Base-by-base conservation (phyloP, 35 echinoderm and acorn worm genomes). In the Anneissia japonica region DNA sequence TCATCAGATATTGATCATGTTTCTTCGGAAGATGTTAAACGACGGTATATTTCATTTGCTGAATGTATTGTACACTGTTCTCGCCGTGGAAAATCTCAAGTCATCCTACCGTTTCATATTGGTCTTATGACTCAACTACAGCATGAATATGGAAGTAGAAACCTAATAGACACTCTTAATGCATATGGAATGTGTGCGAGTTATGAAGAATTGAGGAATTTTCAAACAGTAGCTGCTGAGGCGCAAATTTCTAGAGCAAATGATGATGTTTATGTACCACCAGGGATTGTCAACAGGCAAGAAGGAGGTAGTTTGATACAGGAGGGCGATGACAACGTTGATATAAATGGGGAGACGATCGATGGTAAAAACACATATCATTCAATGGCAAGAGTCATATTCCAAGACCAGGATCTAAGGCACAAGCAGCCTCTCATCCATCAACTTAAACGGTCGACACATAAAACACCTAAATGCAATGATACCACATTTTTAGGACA, bases 331-430 rank as follows among this genome's bases (percentile, higher is more conserved):
- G 40, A 45, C 16, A 45, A 45, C 16, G 5, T 45, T 16, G 16
- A 45, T 7, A 45, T 45, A 45, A 45, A 45, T 84, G 82, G 34
- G 64, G 82, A 84, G 32, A 84, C 82, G 64, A 33, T 84, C 12
- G 82, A 84, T 32, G 82, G 82, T 33, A 84, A 84, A 32, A 84
- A 84, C n/a, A 84, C 82, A 5, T 72, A 33, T 6, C 82, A 84
- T 31, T 84, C 82, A 72, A 84, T 84, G 82, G 82, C 82, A 10
- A 10, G 82, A 34, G 82, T 72, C 31, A n/a, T 84, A 4, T 84
- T 84, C 55, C 82, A 84, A 51, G 29, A 84, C 21, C 46, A 84
- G 29, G 0, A 40, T 26, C 1, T 16, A 64, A 9, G 4, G 40
- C 40, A 43, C 40, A n/a, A n/a, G n/a, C n/a, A n/a, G n/a, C n/a